Evolutionary conservation across 2,113 vertebrate species (phyloP), one percentile per base, ranked within the genome.

Genomic region (Stegastes partitus): DNA sequence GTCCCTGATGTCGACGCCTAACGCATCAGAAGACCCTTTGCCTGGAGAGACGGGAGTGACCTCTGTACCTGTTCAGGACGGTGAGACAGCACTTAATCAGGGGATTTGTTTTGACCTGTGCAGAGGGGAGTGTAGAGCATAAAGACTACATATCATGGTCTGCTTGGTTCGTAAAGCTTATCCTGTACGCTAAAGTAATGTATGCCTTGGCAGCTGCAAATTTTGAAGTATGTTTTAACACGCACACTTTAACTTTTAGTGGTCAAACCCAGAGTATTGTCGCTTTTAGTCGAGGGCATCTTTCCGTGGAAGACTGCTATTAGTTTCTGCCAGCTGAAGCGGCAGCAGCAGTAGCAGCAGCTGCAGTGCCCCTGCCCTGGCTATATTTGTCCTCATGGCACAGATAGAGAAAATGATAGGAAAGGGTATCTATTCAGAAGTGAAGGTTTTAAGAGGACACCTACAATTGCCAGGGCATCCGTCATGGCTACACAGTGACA

Each of bases 41-140:
- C 77, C 89, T 34, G 96, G 93, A 94, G 97, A 96, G 89, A 90
- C 94, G 90, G 96, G 95, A 94, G 95, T 95, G 92, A 92, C 95
- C 87, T 95, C 96, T 91, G 95, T 96, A 91, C 93, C 95, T 14
- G 93, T 95, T 93, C 96, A 95, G 93, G 96, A 97, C 57, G 97
- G 98, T 98, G 94, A 97, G 96, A 50, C 42, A 14, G 18, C 22
- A 50, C 23, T 44, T 31, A 23, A 67, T 70, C 14, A 59, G n/a
- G 31, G 49, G 50, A 31, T 6, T 34, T 21, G 56, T 21, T 44
- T 70, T 31, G 26, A 49, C 6, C 50, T 26, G 15, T 68, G 21
- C 9, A 67, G 12, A 45, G 18, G 59, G 19, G 44, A 58, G 34
- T 42, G 5, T 63, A 16, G 11, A 71, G 31, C 18, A 23, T n/a